Evolutionary conservation across 2,113 vertebrate genomes (phyloP).

Genomic region (Heptranchias perlo): DNA sequence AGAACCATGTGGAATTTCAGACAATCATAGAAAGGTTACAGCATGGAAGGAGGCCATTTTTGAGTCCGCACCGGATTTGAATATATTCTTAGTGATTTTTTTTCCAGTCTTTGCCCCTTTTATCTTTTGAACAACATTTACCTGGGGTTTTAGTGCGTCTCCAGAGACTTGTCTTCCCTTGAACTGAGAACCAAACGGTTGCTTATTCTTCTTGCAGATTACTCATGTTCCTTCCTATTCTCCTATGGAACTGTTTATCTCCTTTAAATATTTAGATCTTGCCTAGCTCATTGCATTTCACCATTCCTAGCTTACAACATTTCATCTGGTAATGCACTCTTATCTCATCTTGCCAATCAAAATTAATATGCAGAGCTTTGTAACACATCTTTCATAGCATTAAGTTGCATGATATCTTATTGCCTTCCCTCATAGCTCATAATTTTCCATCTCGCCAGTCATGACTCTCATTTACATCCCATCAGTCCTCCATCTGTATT

Average conservation of each 20-base stretch:
- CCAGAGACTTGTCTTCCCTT: neutral
- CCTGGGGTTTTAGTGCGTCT: neutral
- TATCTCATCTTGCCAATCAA: neutral
- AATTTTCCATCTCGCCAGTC: neutral
- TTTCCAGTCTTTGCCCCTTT: neutral
- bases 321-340: neutral
- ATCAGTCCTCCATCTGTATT: neutral
- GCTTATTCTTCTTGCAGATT: neutral
- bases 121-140: neutral
- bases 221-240: neutral
- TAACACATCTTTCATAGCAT: neutral
- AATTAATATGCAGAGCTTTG: neutral
- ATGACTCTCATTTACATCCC: neutral
- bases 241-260: neutral
- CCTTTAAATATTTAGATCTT: neutral
- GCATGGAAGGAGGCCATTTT: too few relatives aligned
- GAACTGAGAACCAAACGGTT: neutral
- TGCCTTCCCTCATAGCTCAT: neutral
- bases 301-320: too few relatives aligned
- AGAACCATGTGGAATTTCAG: neutral
- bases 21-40: too few relatives aligned
- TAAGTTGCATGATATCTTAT: neutral
- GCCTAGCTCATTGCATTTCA: neutral
- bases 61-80: too few relatives aligned
- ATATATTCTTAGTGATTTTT: neutral